Conservation (phyloP, 2,888 invertebrate species). For the Drosophila pseudotakahashii region DNA sequence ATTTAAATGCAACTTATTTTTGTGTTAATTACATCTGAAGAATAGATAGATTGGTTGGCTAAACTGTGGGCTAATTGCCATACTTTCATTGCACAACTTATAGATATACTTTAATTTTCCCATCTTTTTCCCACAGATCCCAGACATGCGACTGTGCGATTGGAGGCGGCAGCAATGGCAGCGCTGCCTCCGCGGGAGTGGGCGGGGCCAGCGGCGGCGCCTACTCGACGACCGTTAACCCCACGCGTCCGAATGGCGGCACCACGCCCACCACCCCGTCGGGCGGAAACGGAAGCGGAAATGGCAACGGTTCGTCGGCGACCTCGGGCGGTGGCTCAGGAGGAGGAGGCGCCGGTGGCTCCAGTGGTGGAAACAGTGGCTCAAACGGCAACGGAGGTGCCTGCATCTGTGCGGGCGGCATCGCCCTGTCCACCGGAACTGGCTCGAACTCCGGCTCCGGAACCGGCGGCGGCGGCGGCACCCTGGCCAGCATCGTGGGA, state of each 20-base stretch:
- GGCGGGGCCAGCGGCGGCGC: constrained; percentile 65
- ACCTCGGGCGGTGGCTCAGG: constrained; percentile 11
- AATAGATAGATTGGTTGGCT: too few species aligned
- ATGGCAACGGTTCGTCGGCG: constrained; percentile 51
- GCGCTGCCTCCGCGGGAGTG: constrained; percentile 62
- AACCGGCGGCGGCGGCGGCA: constrained; percentile 55
- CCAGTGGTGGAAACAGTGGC: constrained; percentile 63
- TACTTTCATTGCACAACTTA: constrained; percentile 44
- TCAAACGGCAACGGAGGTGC: constrained; percentile 54
- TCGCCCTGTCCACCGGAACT: constrained; percentile 51
- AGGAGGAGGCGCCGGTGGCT: constrained; percentile 57
- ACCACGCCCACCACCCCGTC: constrained; percentile 80
- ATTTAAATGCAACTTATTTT: too few species aligned
- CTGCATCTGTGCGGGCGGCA: constrained; percentile 59
- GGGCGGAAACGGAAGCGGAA: constrained; percentile 68
- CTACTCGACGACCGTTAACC: constrained; percentile 82
- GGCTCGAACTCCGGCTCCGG: constrained; percentile 24
- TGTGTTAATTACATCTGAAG: too few species aligned
- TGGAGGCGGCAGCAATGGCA: constrained; percentile 79
- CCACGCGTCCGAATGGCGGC: constrained; percentile 81
- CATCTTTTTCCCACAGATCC: constrained; percentile 65
- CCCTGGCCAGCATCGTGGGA: constrained; percentile 79
- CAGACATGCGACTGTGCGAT: constrained; percentile 84
- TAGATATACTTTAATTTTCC: constrained; percentile 6
- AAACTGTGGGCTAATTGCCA: too few species aligned